Base-by-base conservation (phyloP, 2,888 invertebrate genomes). In the Sesia apiformis region DNA sequence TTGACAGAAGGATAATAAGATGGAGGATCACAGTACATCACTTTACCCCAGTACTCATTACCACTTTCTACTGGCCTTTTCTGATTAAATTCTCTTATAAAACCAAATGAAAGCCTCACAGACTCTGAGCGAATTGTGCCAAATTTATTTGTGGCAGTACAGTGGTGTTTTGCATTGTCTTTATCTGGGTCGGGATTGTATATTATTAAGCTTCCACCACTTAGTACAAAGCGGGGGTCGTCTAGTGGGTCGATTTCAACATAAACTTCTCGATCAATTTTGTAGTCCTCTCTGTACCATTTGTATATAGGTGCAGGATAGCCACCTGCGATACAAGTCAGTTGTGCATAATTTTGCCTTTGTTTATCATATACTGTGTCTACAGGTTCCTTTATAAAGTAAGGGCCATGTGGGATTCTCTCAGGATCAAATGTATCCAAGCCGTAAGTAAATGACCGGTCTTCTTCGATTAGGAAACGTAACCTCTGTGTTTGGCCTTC, bases 1-100 rank as follows among this genome's bases (percentile, higher is more conserved):
- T 94, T 95, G 0, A 98, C 96, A 55, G 93, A 92, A 4, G 98
- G 97, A 78, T 95, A 98, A 88, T 96, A 95, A 63, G 95, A 95
- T 0, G 98, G 98, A 7, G 98, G 96, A 87, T 97, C 97, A 84
- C 97, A 98, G 63, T 94, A 95, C 62, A 97, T 93, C 0, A 96
- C 94, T 89, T 97, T 97, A 42, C 97, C 97, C 97, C 97, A 97
- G 81, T 97, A 97, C 78, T 97, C 95, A 66, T 95, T 94, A 4
- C 97, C 97, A 59, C 91, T 91, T 82, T 97, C 97, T 50, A 93
- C 90, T 0, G 97, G 93, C 56, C 97, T 91, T 74, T 96, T 95
- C 61, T 96, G 91, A 81, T 97, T 97, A 69, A 98, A 98, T 79
- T 97, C 97, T 72, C 95, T 92, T 61, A 98, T 97, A 72, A 91